These are phyloP conservation scores for Abscondita cerata DNA, from an alignment of 2,888 invertebrate genomes.

Conservation along the genomic window DNA sequence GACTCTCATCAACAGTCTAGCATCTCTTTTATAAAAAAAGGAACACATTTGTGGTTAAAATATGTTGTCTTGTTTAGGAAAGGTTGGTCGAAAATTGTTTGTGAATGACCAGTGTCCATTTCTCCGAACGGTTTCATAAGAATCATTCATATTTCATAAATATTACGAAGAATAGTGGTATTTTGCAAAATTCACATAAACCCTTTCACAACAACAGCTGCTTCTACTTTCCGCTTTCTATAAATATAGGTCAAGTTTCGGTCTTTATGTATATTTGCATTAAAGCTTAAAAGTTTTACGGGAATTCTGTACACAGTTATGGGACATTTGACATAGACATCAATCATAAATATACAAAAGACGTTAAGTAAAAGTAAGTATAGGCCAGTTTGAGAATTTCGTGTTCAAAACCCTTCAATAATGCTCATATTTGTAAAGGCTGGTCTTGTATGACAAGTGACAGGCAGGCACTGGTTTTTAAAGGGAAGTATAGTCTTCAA, in stretches of 20 bases:
- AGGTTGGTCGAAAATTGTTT: neutral
- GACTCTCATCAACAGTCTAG: too few species aligned
- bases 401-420: conserved; percentile 54
- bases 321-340: conserved; percentile 54
- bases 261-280: conserved; percentile 26
- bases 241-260: conserved; percentile 35
- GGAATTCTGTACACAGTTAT: conserved; percentile 39
- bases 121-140: conserved; percentile 6
- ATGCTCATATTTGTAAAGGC: conserved; percentile 56
- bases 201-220: conserved; percentile 34
- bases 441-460: conserved; percentile 54
- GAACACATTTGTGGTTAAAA: too few species aligned
- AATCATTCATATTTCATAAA: conserved; percentile 34
- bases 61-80: too few species aligned
- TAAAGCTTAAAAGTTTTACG: conserved; percentile 27
- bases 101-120: conserved; percentile 30
- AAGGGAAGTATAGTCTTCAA: conserved; percentile 16
- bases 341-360: conserved; percentile 55
- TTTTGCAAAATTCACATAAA: conserved; percentile 35
- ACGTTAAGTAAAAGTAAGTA: conserved; percentile 45
- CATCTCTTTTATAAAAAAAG: too few species aligned
- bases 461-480: conserved; percentile 43
- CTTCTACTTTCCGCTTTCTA: conserved; percentile 28
- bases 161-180: conserved; percentile 31
- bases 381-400: conserved; percentile 54